Evolutionary conservation across 2,888 invertebrate species (phyloP).

Genomic region (Oscheius sp.): DNA sequence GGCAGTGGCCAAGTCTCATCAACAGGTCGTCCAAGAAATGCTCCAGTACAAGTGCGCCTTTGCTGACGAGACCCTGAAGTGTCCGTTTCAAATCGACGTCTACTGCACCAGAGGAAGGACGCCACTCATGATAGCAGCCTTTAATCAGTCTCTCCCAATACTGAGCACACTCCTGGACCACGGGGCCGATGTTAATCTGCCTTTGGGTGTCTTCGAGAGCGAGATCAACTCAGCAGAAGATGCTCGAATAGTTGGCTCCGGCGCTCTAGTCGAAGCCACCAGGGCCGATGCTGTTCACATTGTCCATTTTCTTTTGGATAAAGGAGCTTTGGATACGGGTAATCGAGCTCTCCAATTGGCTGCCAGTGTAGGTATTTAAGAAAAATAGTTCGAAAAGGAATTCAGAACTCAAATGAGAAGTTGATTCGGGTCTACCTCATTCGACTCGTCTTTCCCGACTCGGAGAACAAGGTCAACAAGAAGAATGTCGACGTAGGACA

Average conservation of each 20-base stretch:
- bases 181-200: constrained; percentile 86
- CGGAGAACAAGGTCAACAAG: constrained; percentile 91
- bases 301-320: constrained; percentile 82
- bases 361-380: constrained; percentile 38
- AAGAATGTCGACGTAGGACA: constrained; percentile 83
- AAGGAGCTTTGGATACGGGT: constrained; percentile 87
- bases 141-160: constrained; percentile 52
- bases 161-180: constrained; percentile 76
- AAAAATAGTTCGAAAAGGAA: background rate
- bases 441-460: constrained; percentile 80
- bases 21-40: constrained; percentile 57
- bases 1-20: constrained; percentile 79
- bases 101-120: constrained; percentile 69
- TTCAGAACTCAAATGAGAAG: constrained; percentile 54
- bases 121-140: constrained; percentile 69
- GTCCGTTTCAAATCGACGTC: constrained; percentile 67
- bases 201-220: constrained; percentile 76
- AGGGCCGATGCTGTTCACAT: constrained; percentile 81
- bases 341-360: constrained; percentile 82
- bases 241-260: constrained; percentile 65
- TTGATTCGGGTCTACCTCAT: constrained; percentile 61
- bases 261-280: constrained; percentile 81
- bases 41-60: constrained; percentile 45
- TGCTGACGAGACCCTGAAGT: constrained; percentile 46
- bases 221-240: constrained; percentile 67